Conservation (phyloP, 2,797 vertebrate species). For the Halcyon smyrnensis region DNA sequence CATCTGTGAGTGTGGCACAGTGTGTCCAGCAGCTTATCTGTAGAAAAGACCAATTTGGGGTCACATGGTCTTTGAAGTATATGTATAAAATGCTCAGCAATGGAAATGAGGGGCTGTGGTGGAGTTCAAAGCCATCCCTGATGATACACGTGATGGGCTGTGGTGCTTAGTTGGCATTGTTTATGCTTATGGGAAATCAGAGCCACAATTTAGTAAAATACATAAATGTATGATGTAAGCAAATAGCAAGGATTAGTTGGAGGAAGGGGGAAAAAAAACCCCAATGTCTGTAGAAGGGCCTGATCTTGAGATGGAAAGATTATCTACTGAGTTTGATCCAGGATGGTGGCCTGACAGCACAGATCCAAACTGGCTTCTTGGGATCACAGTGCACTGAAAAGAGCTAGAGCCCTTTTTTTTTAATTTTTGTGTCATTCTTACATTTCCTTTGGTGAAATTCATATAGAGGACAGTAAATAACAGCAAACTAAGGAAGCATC, state of each 20-base stretch:
- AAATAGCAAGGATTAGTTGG: background rate
- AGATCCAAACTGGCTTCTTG: background rate
- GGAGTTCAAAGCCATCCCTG: background rate
- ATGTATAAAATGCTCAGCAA: background rate
- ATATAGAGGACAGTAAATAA: background rate
- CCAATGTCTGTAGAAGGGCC: background rate
- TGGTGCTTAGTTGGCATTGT: background rate
- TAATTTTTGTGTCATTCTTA: fast-evolving
- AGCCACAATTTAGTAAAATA: background rate
- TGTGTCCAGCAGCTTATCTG: background rate
- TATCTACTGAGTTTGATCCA: background rate
- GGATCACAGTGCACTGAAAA: background rate
- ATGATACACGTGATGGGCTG: background rate
- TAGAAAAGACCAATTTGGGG: background rate
- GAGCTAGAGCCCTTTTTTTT: background rate
- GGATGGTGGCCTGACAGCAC: background rate
- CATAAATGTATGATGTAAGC: background rate
- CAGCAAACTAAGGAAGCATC: background rate
- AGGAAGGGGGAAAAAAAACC: background rate
- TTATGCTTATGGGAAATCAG: background rate
- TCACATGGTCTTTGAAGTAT: background rate
- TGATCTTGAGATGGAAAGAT: background rate
- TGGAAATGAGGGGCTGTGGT: background rate
- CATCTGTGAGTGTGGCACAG: background rate
- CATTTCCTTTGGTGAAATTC: background rate